Conservation (phyloP, 2,113 vertebrate genomes). For the Mungos mungo region DNA sequence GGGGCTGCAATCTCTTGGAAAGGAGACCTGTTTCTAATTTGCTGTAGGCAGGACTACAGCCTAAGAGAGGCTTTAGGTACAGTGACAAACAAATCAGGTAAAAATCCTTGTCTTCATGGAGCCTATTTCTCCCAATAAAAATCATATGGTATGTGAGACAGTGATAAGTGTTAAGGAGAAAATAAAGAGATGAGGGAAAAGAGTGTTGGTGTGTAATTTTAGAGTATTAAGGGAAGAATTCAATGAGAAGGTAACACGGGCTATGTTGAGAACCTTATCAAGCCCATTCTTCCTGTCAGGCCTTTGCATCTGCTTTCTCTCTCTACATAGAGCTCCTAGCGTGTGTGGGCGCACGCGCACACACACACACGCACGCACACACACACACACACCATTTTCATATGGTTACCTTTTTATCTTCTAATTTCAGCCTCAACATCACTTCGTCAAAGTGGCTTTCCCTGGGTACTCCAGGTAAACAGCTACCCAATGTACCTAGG, state of each 20-base stretch:
- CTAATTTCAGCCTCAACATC: not conserved
- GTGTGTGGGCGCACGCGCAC: too few species aligned
- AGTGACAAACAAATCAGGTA: constrained; percentile 1
- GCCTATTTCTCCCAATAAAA: not conserved
- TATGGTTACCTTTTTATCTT: not conserved
- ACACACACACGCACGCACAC: too few species aligned
- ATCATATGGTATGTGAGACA: not conserved
- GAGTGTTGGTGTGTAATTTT: not conserved
- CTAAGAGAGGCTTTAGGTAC: not conserved
- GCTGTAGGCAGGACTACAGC: not conserved
- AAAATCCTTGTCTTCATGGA: not conserved
- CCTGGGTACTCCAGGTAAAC: not conserved
- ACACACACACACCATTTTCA: not conserved
- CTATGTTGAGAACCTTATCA: not conserved
- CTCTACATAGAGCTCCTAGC: not conserved
- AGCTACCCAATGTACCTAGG: not conserved
- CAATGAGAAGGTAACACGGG: not conserved
- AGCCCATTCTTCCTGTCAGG: not conserved
- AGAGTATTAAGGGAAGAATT: constrained; percentile 4
- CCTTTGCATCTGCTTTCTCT: not conserved
- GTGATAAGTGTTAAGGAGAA: not conserved
- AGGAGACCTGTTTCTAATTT: constrained; percentile 20
- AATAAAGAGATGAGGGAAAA: not conserved
- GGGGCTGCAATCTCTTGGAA: not conserved
- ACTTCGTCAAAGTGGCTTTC: constrained; percentile 1